These are phyloP conservation scores for Catamblyrhynchus diadema DNA, from an alignment of 2,797 vertebrate genomes.

Conservation along the genomic window DNA sequence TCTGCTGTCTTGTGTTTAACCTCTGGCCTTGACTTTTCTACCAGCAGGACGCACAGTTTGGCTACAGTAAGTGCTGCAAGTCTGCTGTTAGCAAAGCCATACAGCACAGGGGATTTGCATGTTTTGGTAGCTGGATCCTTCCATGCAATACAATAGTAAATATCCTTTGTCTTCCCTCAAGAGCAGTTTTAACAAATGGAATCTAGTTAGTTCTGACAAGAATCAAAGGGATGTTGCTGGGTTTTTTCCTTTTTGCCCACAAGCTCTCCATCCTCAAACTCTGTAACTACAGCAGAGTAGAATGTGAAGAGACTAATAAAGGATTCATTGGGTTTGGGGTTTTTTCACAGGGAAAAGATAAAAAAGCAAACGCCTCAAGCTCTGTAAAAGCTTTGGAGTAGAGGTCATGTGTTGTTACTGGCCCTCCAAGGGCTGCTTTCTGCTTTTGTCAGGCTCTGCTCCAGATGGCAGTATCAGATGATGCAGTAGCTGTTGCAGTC, in stretches of 20 bases:
- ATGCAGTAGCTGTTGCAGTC: not conserved
- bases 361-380: not conserved
- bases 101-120: not conserved
- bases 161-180: not conserved
- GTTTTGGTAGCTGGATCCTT: not conserved
- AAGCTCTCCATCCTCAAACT: not conserved
- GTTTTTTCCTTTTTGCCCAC: not conserved
- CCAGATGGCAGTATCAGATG: not conserved
- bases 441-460: not conserved
- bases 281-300: not conserved
- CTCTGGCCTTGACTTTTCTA: not conserved
- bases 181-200: not conserved
- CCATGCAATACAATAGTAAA: not conserved
- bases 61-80: not conserved
- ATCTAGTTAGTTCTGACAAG: not conserved
- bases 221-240: not conserved
- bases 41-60: not conserved
- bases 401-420: not conserved
- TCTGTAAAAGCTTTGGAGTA: not conserved
- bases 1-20: not conserved
- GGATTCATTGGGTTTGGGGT: fast-evolving
- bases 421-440: not conserved
- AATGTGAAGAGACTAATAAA: not conserved
- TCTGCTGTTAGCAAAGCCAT: not conserved
- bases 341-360: not conserved